Base-by-base conservation (phyloP, 2,888 invertebrate species). In the Brachyopa scutellaris region DNA sequence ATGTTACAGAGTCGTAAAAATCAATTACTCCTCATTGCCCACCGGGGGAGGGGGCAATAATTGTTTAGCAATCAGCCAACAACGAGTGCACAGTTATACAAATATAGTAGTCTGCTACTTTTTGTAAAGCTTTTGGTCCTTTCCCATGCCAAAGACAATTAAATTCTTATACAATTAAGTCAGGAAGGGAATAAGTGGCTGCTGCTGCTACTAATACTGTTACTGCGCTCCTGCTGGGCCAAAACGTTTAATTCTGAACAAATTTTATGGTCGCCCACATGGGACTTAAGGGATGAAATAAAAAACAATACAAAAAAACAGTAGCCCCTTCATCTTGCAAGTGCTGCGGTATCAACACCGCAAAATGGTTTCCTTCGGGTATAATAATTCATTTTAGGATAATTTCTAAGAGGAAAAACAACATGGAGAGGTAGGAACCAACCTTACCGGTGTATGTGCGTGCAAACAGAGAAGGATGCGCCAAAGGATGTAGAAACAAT, bases 151-250 rank as follows among this genome's bases (percentile, higher is more conserved):
- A 5, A 26, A 26, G 26, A 51, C 51, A 51, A 33, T 51, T 51
- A 51, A 66, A 66, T 53, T 40, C 40, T 51, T 66, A 21, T 40
- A 21, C 66, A 66, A 66, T 66, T 40, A 66, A 66, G 51, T 31
- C 51, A n/a, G 21, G 40, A 31, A 31, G 11, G 17, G 40, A 40
- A 40, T 9, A 40, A 53, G 19, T 49, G 19, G 40, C 17, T 19
- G 8, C 13, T 5, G 0, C 29, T 2, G 3, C 15, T 15, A 7
- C 15, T 15, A n/a, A n/a, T n/a, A n/a, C n/a, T n/a, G n/a, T n/a
- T n/a, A n/a, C n/a, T 11, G 29, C 13, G 9, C 19, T 31, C 31
- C 31, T 51, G 51, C 31, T 51, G 31, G n/a, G 64, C 29, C 13
- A 29, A 7, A 66, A 17, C 13, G 15, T 29, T 66, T 66, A 66